Conservation (phyloP, 2,888 invertebrate species). For the Perithous albicinctus region DNA sequence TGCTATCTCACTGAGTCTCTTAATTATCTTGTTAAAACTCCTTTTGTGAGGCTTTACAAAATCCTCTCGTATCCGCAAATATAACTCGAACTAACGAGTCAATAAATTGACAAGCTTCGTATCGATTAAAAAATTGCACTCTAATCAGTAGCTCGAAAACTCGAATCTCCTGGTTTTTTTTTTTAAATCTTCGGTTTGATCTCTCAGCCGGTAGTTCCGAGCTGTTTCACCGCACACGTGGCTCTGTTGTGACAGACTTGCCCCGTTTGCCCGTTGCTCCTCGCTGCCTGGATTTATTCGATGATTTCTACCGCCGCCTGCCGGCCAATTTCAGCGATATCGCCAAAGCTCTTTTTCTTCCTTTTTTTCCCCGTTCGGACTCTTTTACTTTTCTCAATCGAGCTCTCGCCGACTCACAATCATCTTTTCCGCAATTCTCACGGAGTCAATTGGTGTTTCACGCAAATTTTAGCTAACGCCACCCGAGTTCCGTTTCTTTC, state of each 20-base stretch:
- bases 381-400: not conserved
- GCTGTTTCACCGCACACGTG: constrained; percentile 72
- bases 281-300: constrained; percentile 37
- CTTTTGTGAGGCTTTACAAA: not conserved
- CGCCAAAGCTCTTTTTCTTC: constrained; percentile 1
- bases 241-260: constrained; percentile 74
- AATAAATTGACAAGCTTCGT: not conserved
- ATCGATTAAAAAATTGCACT: not conserved
- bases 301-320: constrained; percentile 47
- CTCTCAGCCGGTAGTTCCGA: not conserved
- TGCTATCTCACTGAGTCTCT: not conserved
- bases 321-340: constrained; percentile 19
- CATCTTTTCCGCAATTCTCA: not conserved
- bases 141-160: not conserved
- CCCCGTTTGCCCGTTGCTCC: constrained; percentile 15
- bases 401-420: not conserved
- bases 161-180: no score
- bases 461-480: not conserved
- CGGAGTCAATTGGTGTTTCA: not conserved
- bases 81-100: not conserved
- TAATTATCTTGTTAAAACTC: not conserved
- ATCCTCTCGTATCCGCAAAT: not conserved
- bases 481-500: not conserved
- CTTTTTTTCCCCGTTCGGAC: not conserved
- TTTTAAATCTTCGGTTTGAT: no score